Base-by-base conservation (phyloP, 2,888 invertebrate genomes). In the Embidobia sp. region DNA sequence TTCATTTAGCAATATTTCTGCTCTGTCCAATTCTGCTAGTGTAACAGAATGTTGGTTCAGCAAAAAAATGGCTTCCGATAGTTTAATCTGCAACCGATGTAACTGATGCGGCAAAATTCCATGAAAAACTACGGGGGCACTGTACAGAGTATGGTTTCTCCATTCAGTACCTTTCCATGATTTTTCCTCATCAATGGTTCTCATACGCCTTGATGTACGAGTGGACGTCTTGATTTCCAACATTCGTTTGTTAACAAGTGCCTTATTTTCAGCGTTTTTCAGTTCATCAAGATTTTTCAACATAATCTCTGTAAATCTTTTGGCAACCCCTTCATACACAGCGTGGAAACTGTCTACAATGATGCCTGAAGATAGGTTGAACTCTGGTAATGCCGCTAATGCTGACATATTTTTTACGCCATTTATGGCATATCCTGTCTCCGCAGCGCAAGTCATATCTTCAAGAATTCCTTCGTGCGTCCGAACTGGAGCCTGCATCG, bases 141-240 rank as follows among this genome's bases (percentile, higher is more conserved):
- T 72, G 27, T 37, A 72, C 8, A 72, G n/a, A n/a, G n/a, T n/a
- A 4, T 66, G 72, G 26, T 77, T 76, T 35, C 63, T 42, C 57
- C 57, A 70, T 49, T 76, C 76, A 10, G 49, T 16, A 6, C 63
- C 63, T 49, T 70, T 76, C 76, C 70, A 70, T 11, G 16, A n/a
- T n/a, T n/a, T n/a, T n/a, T n/a, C n/a, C n/a, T n/a, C n/a, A n/a
- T n/a, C n/a, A n/a, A n/a, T n/a, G n/a, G n/a, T n/a, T n/a, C n/a
- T n/a, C n/a, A n/a, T n/a, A n/a, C n/a, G n/a, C n/a, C n/a, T n/a
- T n/a, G n/a, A n/a, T n/a, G n/a, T n/a, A n/a, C n/a, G n/a, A n/a
- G n/a, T n/a, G n/a, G n/a, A n/a, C n/a, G n/a, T n/a, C n/a, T n/a
- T n/a, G n/a, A n/a, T n/a, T n/a, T n/a, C n/a, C n/a, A n/a, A n/a